Conservation (phyloP, 2,888 invertebrate species). For the Hylaea fasciaria region DNA sequence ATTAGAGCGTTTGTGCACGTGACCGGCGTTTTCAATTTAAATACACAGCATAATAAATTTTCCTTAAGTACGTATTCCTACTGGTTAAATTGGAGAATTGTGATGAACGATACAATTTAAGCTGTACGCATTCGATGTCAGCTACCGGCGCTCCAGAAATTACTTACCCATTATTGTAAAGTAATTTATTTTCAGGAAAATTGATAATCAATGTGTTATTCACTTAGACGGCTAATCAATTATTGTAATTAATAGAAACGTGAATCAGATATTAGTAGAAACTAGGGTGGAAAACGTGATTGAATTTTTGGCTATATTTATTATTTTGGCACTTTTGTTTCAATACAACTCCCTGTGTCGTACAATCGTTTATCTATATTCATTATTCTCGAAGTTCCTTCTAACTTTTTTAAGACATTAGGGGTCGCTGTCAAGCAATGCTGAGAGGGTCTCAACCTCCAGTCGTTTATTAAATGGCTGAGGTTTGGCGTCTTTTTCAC, state of each 20-base stretch:
- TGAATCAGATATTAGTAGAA: neutral
- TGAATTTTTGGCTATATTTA: constrained; percentile 20
- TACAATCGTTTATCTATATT: constrained; percentile 28
- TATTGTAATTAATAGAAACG: neutral
- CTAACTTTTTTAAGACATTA: constrained; percentile 25
- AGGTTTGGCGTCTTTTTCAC: constrained; percentile 54
- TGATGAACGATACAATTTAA: constrained; percentile 10
- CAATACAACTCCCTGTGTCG: constrained; percentile 1
- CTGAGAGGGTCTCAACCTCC: neutral
- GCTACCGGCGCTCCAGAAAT: neutral
- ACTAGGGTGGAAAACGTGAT: constrained; percentile 21
- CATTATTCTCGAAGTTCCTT: constrained; percentile 36
- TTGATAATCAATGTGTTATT: too few species aligned
- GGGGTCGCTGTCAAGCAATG: neutral
- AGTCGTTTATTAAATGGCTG: constrained; percentile 46
- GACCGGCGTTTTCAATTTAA: constrained; percentile 50
- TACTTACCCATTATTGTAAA: neutral
- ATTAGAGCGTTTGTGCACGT: constrained; percentile 55
- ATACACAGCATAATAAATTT: constrained; percentile 30
- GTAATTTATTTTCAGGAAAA: neutral
- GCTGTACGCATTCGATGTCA: constrained; percentile 7
- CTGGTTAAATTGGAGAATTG: constrained; percentile 4
- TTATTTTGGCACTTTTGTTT: constrained; percentile 11
- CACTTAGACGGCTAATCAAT: too few species aligned
- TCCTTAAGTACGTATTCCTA: constrained; percentile 11